Base-by-base conservation (phyloP, 2,888 invertebrate genomes). In the Atherix ibis region DNA sequence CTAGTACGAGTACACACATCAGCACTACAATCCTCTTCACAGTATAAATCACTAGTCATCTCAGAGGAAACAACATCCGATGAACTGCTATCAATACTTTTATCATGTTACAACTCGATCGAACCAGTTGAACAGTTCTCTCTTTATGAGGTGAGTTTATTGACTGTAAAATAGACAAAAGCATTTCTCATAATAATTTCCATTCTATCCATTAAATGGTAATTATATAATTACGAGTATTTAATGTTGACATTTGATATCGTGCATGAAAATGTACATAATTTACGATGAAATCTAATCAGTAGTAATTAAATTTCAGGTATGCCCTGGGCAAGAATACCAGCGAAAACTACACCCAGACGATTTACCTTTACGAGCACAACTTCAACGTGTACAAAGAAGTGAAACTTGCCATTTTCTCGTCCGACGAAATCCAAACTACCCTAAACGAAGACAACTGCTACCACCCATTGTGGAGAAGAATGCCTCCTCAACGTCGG, bases 1-100 rank as follows among this genome's bases (percentile, higher is more conserved):
- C 67, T 92, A 40, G 83, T 92, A 44, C 82, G 88, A 62, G 80
- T 94, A 37, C 83, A 88, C 67, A 92, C 92, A 60, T 82, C 84
- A 13, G 85, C 84, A 22, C 66, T 92, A 43, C 87, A 87, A 73
- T 78, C 83, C 34, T 84, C 84, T 54, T 89, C 88, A 1, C 83
- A 88, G 65, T 91, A 91, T 69, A 91, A 91, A 65, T 85, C 85
- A 46, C 65, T 91, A 46, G 68, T 91, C 44, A 79, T 89, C 48
- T 88, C 88, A 44, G 87, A 88, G 48, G 71, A 80, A 50, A 91
- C 91, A 31, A 85, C 85, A 15, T 82, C 82, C 1, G 85, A 87
- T 54, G 89, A 91, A 62, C 66, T 91, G 40, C 72, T 91, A 40
- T 76, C 80, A 40, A 71, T 91, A 44, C 61, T 91, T 37, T 67